Evolutionary conservation across 2,113 vertebrate genomes (phyloP), one percentile per base, ranked within the genome.

Genomic region (Tragelaphus scriptus): DNA sequence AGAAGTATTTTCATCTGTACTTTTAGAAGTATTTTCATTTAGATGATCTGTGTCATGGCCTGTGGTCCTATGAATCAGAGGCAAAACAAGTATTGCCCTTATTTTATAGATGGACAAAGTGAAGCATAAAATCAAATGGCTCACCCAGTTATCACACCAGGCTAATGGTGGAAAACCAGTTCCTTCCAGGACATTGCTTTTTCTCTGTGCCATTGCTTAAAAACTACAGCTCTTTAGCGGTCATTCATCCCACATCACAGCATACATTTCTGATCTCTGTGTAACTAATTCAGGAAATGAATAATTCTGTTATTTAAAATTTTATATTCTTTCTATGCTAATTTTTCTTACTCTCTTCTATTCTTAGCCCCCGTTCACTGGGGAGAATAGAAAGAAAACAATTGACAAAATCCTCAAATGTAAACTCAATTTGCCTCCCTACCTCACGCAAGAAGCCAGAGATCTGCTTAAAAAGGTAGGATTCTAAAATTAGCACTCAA

Each of bases 391-490:
- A 97, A 99, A 99, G 99, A 99, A 99, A 99, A 99, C 99, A 6
- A 99, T 99, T 98, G 99, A 99, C 98, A 99, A 99, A 99, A 99
- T 99, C 98, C 99, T 99, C 97, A 99, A 99, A 99, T 99, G 99
- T 99, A 99, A 99, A 99, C 99, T 99, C 98, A 99, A 99, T 98
- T 99, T 99, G 99, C 99, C 99, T 99, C 99, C 99, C 99, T 99
- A 99, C 99, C 99, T 99, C 99, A 99, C 99, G 97, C 99, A 99
- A 99, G 99, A 99, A 99, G 99, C 99, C 99, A 99, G 99, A 99
- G 99, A 99, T 98, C 99, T 99, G 98, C 99, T 99, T 97, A 99
- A 99, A 99, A 99, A 99, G 99, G 99, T 99, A 99, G 63, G 96
- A 25, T 97, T 96, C 68, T 96, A 97, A 85, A 95, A 88, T 28